Percentiles rank a stretch among this genome's conserved stretches.
These are phyloP conservation scores for Probosciger aterrimus DNA, from an alignment of 2,113 vertebrate genomes.

Conservation along the genomic window DNA sequence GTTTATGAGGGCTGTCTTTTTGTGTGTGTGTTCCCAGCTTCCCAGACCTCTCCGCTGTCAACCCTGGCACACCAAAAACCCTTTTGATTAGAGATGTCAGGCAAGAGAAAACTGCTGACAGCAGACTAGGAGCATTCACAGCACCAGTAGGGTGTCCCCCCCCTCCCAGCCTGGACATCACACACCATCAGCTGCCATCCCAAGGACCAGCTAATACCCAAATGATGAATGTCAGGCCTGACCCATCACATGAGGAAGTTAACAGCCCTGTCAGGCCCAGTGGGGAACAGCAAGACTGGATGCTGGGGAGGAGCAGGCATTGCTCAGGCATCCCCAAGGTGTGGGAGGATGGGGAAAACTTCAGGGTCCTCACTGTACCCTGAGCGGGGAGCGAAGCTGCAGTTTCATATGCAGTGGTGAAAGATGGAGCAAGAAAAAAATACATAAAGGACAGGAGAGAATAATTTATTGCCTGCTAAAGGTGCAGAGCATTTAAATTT, in stretches of 20 bases:
- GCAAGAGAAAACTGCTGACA: neutral
- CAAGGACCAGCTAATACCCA: slow-evolving; percentile 72
- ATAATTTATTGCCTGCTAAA: slow-evolving; percentile 53
- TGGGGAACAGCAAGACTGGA: neutral
- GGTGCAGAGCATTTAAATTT: slow-evolving; percentile 53
- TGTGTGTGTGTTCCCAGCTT: neutral
- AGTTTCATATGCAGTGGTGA: neutral
- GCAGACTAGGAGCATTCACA: slow-evolving; percentile 50
- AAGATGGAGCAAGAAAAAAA: neutral
- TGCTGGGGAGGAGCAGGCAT: accelerated
- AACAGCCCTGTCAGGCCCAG: neutral
- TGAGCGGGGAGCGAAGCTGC: accelerated
- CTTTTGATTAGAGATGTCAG: neutral
- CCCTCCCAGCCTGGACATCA: slow-evolving; percentile 31
- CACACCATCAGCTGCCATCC: slow-evolving; percentile 55
- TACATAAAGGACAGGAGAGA: neutral
- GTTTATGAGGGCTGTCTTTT: neutral
- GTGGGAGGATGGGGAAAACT: neutral
- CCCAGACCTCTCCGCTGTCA: neutral
- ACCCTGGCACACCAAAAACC: neutral
- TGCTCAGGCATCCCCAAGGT: accelerated
- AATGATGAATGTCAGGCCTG: slow-evolving; percentile 69
- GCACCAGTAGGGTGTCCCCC: neutral
- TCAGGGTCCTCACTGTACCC: neutral
- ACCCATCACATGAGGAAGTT: slow-evolving; percentile 26